phyloP scores from a whole-genome alignment of 2,888 invertebrate genomes.

The Ichneumon xanthorius region DNA sequence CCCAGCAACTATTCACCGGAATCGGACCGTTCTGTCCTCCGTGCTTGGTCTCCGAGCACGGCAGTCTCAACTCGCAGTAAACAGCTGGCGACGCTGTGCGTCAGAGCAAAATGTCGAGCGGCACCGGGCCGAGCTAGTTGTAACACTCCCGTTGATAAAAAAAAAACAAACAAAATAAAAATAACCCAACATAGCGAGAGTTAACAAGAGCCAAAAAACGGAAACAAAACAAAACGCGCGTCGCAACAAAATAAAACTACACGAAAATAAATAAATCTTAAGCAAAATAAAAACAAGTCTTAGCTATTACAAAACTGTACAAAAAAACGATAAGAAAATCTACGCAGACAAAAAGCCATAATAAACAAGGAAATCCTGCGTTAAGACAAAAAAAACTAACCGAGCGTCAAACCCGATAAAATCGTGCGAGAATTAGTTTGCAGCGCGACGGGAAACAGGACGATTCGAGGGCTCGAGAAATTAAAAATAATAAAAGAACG shows the following conservation, averaged over 20 bases:
- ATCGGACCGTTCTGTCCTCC: conserved; percentile 75
- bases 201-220: conserved; percentile 22
- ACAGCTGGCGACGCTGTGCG: conserved; percentile 83
- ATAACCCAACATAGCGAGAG: conserved; percentile 7
- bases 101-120: conserved; percentile 78
- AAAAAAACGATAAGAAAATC: conserved; percentile 22
- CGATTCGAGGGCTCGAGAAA: not conserved
- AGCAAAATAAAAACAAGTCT: not conserved
- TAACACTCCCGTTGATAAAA: conserved; percentile 24
- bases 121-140: conserved; percentile 68
- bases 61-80: conserved; percentile 74
- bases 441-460: conserved; percentile 55
- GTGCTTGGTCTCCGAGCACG: conserved; percentile 42
- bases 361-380: not conserved
- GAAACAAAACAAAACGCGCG: conserved; percentile 5
- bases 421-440: conserved; percentile 66
- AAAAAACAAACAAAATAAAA: not conserved
- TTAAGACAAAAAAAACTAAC: not conserved
- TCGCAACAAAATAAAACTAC: not conserved
- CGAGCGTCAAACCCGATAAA: conserved; percentile 21
- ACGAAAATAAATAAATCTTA: not conserved
- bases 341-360: conserved; percentile 21
- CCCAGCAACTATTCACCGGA: conserved; percentile 51
- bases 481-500: not conserved
- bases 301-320: not conserved